Evolutionary conservation across 1,140 invertebrate genomes (phyloP), one percentile per base, ranked within the genome.

Genomic region (Papilio aristodemus): DNA sequence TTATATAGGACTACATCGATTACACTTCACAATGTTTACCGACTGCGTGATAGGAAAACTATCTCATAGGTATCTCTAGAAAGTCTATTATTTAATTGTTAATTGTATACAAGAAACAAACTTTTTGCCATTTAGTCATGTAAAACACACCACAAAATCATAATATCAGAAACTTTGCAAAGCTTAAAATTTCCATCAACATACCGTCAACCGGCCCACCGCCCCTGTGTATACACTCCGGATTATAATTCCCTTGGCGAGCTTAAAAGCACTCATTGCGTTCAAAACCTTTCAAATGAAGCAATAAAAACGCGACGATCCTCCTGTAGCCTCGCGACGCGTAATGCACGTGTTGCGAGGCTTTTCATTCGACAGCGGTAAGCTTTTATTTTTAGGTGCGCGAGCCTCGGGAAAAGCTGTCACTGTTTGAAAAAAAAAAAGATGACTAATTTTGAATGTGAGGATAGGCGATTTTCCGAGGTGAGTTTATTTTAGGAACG

Each of bases 231-330:
- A 46, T 41, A 66, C 63, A 63, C 37, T 36, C n/a, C 10, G 63
- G 41, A 46, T 66, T 32, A 50, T 66, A 66, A 66, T 66, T 66
- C 63, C 63, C 63, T 66, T 66, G 50, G 39, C 63, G 63, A 32
- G 63, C 41, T 54, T 66, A 66, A 66, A 66, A 66, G 63, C 63
- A 50, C 63, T 66, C 63, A 46, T 66, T 66, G 17, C 41, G 63
- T 66, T 66, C 63, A 46, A 66, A 66, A 50, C 41, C 63, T 66
- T 66, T 66, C 63, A 66, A 66, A 50, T 66, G 63, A 66, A 66
- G 63, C 63, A 66, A 66, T 66, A 66, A 66, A 66, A 66, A 66
- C 39, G 62, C 62, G 62, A 27, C 39, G 19, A 43, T 64, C 62
- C 62, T 64, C n/a, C 38, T 54, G 46, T 22, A 54, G 46, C 9